A percentile compares a stretch with the other conserved stretches of the same genome.
phyloP scores from a whole-genome alignment of 2,113 vertebrate species.

The Brevimyrus niger region DNA sequence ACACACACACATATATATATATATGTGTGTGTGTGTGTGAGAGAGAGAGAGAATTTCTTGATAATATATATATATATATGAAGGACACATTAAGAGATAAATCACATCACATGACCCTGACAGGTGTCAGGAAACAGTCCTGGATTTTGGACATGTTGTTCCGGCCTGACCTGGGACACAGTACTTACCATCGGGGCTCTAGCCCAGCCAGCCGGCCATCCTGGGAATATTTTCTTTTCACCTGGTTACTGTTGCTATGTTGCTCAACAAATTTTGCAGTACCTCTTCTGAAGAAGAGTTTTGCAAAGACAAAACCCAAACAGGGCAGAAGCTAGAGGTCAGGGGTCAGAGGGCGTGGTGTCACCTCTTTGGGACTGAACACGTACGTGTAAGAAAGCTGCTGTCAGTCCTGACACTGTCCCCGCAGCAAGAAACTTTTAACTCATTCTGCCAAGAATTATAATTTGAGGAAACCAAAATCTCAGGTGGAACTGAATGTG shows the following conservation, averaged over 20 bases:
- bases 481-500: background rate
- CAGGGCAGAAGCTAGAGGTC: constrained; percentile 15
- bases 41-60: too few relatives aligned
- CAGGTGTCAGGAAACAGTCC: background rate
- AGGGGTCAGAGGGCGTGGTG: constrained; percentile 24
- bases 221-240: constrained; percentile 21
- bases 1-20: too few relatives aligned
- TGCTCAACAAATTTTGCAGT: constrained; percentile 32
- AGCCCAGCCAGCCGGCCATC: background rate
- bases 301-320: constrained; percentile 24
- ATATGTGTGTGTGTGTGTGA: too few relatives aligned
- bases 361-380: background rate
- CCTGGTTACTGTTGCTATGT: constrained; percentile 62
- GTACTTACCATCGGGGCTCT: constrained; percentile 5
- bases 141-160: background rate
- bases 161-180: background rate
- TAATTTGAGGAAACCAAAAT: background rate
- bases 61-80: too few relatives aligned
- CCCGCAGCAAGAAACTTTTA: too few relatives aligned
- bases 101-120: background rate
- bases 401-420: background rate
- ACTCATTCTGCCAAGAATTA: background rate
- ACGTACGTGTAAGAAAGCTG: background rate
- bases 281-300: constrained; percentile 28
- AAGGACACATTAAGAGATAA: background rate